A percentile compares a stretch with the other conserved stretches of the same genome.
phyloP scores from a whole-genome alignment of 2,888 invertebrate species.

The Hypselothyrea guttata region DNA sequence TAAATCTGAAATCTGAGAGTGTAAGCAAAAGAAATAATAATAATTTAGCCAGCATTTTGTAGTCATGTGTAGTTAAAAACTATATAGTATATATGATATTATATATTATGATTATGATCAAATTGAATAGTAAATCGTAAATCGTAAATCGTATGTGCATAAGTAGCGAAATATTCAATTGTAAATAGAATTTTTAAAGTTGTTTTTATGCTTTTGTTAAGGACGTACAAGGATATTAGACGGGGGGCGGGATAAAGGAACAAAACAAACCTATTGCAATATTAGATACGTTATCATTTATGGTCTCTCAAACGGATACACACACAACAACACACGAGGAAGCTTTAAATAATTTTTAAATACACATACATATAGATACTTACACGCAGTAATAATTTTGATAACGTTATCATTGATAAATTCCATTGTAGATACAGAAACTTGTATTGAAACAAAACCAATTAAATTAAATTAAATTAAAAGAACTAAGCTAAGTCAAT shows the following conservation, averaged over 20 bases:
- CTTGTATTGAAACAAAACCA: slow-evolving; percentile 53
- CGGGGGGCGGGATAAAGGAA: not conserved
- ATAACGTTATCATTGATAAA: slow-evolving; percentile 65
- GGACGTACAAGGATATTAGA: not conserved
- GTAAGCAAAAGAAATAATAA: slow-evolving; percentile 23
- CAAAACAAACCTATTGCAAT: slow-evolving; percentile 39
- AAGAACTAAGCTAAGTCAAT: slow-evolving; percentile 69
- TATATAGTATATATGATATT: slow-evolving; percentile 40
- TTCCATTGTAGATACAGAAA: slow-evolving; percentile 78
- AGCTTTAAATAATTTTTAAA: slow-evolving; percentile 81
- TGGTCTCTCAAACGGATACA: slow-evolving; percentile 22
- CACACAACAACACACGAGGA: slow-evolving; percentile 44
- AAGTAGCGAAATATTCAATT: slow-evolving; percentile 75
- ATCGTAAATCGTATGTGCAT: slow-evolving; percentile 61
- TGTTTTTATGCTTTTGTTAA: slow-evolving; percentile 28
- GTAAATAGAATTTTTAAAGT: slow-evolving; percentile 58
- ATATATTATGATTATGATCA: slow-evolving; percentile 36
- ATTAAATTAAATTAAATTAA: slow-evolving; percentile 44
- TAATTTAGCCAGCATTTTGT: slow-evolving; percentile 59
- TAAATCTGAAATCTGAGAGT: slow-evolving; percentile 65
- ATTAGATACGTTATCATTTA: slow-evolving; percentile 27
- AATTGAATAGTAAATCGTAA: slow-evolving; percentile 61
- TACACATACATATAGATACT: slow-evolving; percentile 39
- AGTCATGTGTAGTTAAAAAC: slow-evolving; percentile 60
- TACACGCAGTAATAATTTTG: slow-evolving; percentile 56